phyloP scores from a whole-genome alignment of 2,888 invertebrate genomes.

The Pseudococcus longispinus region DNA sequence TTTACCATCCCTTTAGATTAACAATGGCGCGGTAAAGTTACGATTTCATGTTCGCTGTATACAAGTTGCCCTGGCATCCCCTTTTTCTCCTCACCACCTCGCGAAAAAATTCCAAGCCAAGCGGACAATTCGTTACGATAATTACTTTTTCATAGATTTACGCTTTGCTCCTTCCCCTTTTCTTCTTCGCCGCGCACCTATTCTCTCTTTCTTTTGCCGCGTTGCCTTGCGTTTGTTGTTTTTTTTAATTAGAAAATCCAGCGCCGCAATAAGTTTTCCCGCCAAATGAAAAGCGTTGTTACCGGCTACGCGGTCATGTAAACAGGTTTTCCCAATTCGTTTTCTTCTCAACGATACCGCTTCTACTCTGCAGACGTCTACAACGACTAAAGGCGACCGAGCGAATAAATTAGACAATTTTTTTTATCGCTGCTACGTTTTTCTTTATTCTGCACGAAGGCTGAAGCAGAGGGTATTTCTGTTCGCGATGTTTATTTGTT shows the following conservation, averaged over 20 bases:
- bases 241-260: conserved; percentile 23
- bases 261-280: conserved; percentile 18
- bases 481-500: not conserved
- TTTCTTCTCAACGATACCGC: not conserved
- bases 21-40: conserved; percentile 29
- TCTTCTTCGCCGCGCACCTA: not conserved
- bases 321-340: conserved; percentile 20
- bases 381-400: not conserved
- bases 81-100: not conserved
- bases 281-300: not conserved
- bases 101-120: not conserved
- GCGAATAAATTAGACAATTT: conserved; percentile 1
- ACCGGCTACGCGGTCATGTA: not conserved
- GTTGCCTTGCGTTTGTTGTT: not conserved
- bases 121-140: conserved; percentile 33
- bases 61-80: not conserved
- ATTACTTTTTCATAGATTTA: conserved; percentile 45
- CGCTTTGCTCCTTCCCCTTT: not conserved
- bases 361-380: not conserved
- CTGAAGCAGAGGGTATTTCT: not conserved
- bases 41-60: conserved; percentile 7
- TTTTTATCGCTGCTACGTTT: not conserved
- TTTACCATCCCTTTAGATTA: conserved; percentile 37
- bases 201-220: not conserved
- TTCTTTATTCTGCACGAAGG: not conserved